Base-by-base conservation (phyloP, 2,113 vertebrate genomes). In the Bubo bubo region DNA sequence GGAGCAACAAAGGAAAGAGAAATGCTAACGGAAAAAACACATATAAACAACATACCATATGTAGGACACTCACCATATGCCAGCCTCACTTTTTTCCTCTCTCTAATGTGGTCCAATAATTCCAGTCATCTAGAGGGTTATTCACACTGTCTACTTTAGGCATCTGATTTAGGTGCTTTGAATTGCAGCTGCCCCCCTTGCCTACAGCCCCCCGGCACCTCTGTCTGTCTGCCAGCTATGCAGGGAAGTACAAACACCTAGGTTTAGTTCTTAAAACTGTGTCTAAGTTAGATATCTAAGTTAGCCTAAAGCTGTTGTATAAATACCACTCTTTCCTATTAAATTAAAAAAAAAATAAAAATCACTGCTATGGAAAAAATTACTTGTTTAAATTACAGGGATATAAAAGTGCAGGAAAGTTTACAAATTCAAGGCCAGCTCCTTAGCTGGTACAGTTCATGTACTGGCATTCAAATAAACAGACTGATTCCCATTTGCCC, bases 11-110 rank as follows among this genome's bases (percentile, higher is more conserved):
- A 88, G 43, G 75, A 92, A 97, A 87, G 80, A 95, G 91, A 97
- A 97, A 97, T 80, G 70, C 84, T 96, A 96, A 90, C 34, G 62
- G 91, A 96, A 93, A 95, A 96, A 96, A 93, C 68, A 93, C 80
- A 93, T 66, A 92, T 91, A 97, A 96, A 95, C 93, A 97, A 92
- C 53, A 81, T 89, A 91, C 88, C 96, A 95, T 96, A 96, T 93
- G 91, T 67, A 93, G 73, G 95, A 96, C 91, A 79, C 53, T 93
- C 80, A 79, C 91, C 96, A 96, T 95, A 94, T 94, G 93, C 89
- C 97, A 95, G 84, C 64, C 83, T 95, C 73, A 94, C 77, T 94
- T 91, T 90, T 96, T 97, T 92, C 28, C 50, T 62, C 68, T 80
- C 66, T 95, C 79, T 92, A 89, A 89, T 87, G 91, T 90, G 81